Evolutionary conservation across 2,113 vertebrate genomes (phyloP), one percentile per base, ranked within the genome.

Genomic region (Sclerurus mexicanus): DNA sequence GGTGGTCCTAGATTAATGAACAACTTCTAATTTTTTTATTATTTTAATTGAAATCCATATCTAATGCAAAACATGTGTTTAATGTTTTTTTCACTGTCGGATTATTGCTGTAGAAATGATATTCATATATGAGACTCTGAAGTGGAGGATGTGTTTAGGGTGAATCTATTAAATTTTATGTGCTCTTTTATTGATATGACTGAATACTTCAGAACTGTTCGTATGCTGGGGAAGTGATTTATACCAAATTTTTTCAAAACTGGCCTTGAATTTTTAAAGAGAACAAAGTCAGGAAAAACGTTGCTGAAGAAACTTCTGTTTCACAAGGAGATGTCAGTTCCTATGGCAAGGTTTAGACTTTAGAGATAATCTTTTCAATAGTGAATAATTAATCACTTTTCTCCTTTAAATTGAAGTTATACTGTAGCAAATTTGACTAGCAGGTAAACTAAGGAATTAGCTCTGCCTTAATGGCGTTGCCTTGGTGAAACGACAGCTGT

Each of bases 341-440:
- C 64, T 86, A 3, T 16, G 56, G 79, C 87, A 97, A 69, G 77
- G 95, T 97, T 93, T 92, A 97, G 96, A 77, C 93, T 95, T 94
- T 64, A 69, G 95, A 97, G 94, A 76, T 88, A 94, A 63, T 46
- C 90, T 97, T 97, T 97, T 96, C 86, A 96, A 63, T 74, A 96
- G 90, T 96, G 94, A 97, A 93, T 93, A 97, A 96, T 95, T 96
- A 95, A 66, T 96, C 80, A 87, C 62, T 60, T 62, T 96, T 91
- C 96, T 97, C 55, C 85, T 97, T 97, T 87, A 96, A 96, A 66
- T 85, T 79, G 79, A 95, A 80, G 81, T 93, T 75, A 30, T 58
- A 78, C 97, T 96, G 96, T 95, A 94, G 80, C 89, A 97, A 98
- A 97, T 97, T 95, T 94, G 95, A 39, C 82, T 87, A 74, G 93